Percentiles rank a stretch among this genome's conserved stretches.
Conservation (phyloP, 2,797 vertebrate species). For the Malurus leucopterus region DNA sequence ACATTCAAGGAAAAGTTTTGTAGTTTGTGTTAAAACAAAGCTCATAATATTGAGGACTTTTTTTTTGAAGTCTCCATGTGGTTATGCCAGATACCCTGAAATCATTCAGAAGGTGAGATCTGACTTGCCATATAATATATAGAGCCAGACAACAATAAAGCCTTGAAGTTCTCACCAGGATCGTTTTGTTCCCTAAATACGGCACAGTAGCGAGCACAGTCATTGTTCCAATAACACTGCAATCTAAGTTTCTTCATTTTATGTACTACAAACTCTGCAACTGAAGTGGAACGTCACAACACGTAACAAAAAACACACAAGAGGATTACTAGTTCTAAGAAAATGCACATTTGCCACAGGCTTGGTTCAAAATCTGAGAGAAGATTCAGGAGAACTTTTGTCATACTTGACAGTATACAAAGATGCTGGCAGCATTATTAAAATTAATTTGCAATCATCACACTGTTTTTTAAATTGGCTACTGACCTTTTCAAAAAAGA, state of each 20-base stretch:
- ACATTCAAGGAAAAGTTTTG: not conserved
- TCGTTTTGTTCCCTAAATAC: rapidly evolving
- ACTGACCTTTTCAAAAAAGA: not conserved
- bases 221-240: not conserved
- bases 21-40: not conserved
- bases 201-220: not conserved
- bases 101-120: not conserved
- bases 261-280: not conserved
- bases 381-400: not conserved
- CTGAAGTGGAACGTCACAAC: not conserved
- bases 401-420: not conserved
- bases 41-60: not conserved
- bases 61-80: not conserved
- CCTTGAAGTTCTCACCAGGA: not conserved
- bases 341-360: not conserved
- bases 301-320: not conserved
- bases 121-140: not conserved
- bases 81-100: not conserved
- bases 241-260: not conserved
- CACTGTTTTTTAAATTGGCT: not conserved
- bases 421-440: not conserved
- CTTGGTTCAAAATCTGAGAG: not conserved
- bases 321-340: not conserved
- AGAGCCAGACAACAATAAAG: not conserved
- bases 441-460: not conserved